phyloP scores from a whole-genome alignment of 2,113 vertebrate genomes.

The Suncus etruscus region DNA sequence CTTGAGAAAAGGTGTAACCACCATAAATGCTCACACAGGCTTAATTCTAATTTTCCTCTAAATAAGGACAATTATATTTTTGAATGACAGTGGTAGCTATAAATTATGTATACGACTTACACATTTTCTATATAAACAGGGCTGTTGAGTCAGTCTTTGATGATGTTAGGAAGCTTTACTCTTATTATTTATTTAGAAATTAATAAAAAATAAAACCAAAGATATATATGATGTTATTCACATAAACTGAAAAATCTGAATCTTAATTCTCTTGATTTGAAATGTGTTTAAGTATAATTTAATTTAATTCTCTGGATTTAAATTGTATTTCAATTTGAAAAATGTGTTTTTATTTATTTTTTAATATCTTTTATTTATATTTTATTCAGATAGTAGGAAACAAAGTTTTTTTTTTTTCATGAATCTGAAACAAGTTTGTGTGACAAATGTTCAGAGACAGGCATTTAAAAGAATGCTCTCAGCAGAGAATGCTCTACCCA shows the following conservation, averaged over 20 bases:
- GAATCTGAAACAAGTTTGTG: not conserved
- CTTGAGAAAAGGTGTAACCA: not conserved
- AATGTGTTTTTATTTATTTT: too few species aligned
- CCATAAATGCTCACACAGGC: not conserved
- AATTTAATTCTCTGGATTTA: too few species aligned
- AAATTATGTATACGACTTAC: not conserved
- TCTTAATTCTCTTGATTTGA: too few species aligned
- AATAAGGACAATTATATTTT: not conserved
- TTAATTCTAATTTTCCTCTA: not conserved
- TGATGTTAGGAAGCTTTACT: not conserved
- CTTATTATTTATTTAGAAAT: not conserved
- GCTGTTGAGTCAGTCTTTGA: not conserved
- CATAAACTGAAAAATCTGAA: too few species aligned
- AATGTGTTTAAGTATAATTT: too few species aligned
- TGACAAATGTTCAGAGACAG: not conserved
- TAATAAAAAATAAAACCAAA: too few species aligned
- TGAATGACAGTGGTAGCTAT: not conserved
- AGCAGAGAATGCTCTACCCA: not conserved
- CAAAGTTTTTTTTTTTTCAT: not conserved
- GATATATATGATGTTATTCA: too few species aligned
- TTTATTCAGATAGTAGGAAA: not conserved
- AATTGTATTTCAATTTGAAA: too few species aligned
- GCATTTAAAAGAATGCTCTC: not conserved
- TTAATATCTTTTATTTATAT: not conserved
- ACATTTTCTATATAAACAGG: not conserved